Conservation (phyloP, 2,888 invertebrate species). For the Hirtodrosophila trivittata region DNA sequence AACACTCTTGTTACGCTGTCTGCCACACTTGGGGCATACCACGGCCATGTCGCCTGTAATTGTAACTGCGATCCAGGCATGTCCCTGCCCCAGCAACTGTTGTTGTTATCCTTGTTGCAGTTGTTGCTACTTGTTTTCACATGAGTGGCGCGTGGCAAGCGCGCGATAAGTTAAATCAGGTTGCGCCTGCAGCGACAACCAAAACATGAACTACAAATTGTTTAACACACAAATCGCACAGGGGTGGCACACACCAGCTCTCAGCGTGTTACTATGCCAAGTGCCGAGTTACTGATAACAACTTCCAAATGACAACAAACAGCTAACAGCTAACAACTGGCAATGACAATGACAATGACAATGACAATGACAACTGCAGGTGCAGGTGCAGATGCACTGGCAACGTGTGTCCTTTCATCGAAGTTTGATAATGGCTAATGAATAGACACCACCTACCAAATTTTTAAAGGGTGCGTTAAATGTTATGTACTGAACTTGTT, state of each 20-base stretch:
- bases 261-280: conserved; percentile 13
- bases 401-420: not conserved
- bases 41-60: conserved; percentile 41
- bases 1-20: conserved; percentile 28
- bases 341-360: not conserved
- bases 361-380: conserved; percentile 25
- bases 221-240: conserved; percentile 70
- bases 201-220: conserved; percentile 73
- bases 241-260: conserved; percentile 20
- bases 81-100: conserved; percentile 18
- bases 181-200: conserved; percentile 58
- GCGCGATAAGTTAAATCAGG: conserved; percentile 75
- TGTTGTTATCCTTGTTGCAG: conserved; percentile 20
- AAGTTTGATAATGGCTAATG: conserved; percentile 22
- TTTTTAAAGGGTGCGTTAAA: no score
- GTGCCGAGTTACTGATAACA: conserved; percentile 28
- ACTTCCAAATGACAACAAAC: not conserved
- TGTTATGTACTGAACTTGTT: not conserved
- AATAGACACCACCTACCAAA: not conserved
- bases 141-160: conserved; percentile 56
- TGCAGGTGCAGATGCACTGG: no score
- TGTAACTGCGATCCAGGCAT: conserved; percentile 28
- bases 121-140: conserved; percentile 52
- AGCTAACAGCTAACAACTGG: conserved; percentile 20
- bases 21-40: conserved; percentile 43